Conservation (phyloP, 2,797 vertebrate genomes). For the Galago senegalensis region DNA sequence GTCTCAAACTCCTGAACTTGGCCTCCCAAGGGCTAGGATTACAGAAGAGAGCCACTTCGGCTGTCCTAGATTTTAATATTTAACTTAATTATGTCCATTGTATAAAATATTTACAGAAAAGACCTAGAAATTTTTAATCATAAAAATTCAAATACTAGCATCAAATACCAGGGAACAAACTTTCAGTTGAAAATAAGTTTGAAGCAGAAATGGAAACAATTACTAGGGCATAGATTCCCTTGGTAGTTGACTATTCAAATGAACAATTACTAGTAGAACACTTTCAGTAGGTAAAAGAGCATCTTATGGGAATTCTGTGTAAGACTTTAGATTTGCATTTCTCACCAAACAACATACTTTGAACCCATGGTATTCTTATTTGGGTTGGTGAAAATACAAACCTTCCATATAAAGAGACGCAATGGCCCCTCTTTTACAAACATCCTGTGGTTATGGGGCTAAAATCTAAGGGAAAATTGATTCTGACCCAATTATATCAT, state of each 20-base stretch:
- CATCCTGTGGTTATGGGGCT: neutral
- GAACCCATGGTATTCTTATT: neutral
- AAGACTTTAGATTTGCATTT: constrained; percentile 3
- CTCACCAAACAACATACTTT: neutral
- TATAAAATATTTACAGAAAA: constrained; percentile 6
- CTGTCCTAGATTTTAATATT: neutral
- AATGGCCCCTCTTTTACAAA: neutral
- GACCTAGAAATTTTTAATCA: constrained; percentile 34
- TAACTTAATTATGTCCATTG: neutral
- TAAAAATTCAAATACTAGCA: constrained; percentile 37
- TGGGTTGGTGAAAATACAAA: neutral
- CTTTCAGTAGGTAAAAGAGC: constrained; percentile 16
- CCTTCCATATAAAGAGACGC: neutral
- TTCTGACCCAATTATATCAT: neutral
- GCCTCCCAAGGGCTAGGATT: too few relatives aligned
- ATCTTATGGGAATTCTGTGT: neutral
- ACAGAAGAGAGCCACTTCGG: too few relatives aligned
- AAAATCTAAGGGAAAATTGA: neutral
- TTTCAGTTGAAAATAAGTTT: constrained; percentile 38
- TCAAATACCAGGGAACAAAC: neutral
- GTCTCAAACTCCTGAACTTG: too few relatives aligned
- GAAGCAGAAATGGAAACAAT: constrained; percentile 30
- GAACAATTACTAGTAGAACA: neutral
- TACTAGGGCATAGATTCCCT: neutral
- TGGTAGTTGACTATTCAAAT: neutral